These are phyloP conservation scores for Ictalurus furcatus DNA, from an alignment of 2,113 vertebrate species.

Conservation along the genomic window DNA sequence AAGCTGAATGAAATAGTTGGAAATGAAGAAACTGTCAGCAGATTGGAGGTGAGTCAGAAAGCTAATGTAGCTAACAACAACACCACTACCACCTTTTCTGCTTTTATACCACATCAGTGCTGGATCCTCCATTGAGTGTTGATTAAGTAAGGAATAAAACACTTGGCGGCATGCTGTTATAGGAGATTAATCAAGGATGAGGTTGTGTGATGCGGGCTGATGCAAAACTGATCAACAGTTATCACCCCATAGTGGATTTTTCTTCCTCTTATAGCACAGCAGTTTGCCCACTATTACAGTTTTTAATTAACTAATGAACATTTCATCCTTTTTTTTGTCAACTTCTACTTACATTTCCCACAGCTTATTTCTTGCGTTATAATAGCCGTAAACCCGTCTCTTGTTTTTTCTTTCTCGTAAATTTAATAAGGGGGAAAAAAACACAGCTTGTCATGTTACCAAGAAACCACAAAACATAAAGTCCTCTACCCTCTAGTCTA, in stretches of 20 bases:
- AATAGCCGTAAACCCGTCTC: too few species aligned
- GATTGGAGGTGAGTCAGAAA: conserved; percentile 77
- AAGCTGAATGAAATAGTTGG: conserved; percentile 88
- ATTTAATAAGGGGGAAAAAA: neutral
- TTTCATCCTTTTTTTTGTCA: neutral
- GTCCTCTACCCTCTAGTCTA: neutral
- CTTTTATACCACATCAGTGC: neutral
- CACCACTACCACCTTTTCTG: neutral
- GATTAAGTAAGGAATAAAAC: neutral
- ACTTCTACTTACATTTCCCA: too few species aligned
- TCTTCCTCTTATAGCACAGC: neutral
- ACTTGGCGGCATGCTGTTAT: neutral
- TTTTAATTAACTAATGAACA: neutral
- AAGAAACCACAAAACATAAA: neutral
- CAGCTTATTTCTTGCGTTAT: too few species aligned
- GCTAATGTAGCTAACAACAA: neutral
- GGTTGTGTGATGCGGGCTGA: neutral
- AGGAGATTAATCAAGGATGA: neutral
- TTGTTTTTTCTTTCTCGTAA: neutral
- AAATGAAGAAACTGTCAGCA: conserved; percentile 93
- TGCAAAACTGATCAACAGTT: neutral
- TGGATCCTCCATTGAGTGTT: neutral
- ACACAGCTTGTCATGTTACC: neutral
- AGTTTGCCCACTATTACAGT: neutral
- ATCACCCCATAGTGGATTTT: neutral